Evolutionary conservation across 64 coral and sea anemone genomes (phyloP), one percentile per base, ranked within the genome.

Genomic region (Acropora tenuis): DNA sequence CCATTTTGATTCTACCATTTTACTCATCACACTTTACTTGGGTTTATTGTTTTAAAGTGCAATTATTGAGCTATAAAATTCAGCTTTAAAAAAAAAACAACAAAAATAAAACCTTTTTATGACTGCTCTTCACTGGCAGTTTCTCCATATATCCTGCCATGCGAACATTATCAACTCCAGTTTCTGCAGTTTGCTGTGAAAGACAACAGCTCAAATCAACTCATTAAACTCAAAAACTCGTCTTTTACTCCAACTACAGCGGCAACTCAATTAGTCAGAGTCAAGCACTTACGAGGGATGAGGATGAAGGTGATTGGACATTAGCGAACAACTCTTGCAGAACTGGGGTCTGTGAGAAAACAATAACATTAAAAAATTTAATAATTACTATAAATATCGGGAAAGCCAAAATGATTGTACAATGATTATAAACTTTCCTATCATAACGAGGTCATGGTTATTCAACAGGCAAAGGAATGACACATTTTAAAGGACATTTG

Each of bases 111-210:
- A 94, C 95, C 92, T 93, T 94, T 50, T 91, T 97, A 60, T 80
- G 80, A 40, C 87, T 96, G 72, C 87, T 89, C 17, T 86, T 94
- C 11, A 92, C 90, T 1, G 95, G 95, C 18, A 94, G 46, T 18
- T 97, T 97, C 43, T 97, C 95, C 95, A 97, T 97, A 41, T 94
- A 97, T 41, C 95, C 95, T 43, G 95, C 79, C 95, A 97, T 97
- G 5, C 95, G 79, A 43, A 97, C 86, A 17, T 75, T 88, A 46
- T 85, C 73, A 43, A 61, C 43, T 3, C 61, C 58, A 13, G n/a
- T 41, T 69, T 75, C 57, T 6, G 20, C 50, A 48, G 17, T 69
- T 43, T 3, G 72, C 72, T 90, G 79, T 82, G 11, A 78, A 43
- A 73, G 45, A 12, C 5, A 18, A 45, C 72, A 2, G 6, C 0